A percentile compares a stretch with the other conserved stretches of the same genome.
phyloP scores from a whole-genome alignment of 1,140 invertebrate genomes.

The Drosophila albomicans region DNA sequence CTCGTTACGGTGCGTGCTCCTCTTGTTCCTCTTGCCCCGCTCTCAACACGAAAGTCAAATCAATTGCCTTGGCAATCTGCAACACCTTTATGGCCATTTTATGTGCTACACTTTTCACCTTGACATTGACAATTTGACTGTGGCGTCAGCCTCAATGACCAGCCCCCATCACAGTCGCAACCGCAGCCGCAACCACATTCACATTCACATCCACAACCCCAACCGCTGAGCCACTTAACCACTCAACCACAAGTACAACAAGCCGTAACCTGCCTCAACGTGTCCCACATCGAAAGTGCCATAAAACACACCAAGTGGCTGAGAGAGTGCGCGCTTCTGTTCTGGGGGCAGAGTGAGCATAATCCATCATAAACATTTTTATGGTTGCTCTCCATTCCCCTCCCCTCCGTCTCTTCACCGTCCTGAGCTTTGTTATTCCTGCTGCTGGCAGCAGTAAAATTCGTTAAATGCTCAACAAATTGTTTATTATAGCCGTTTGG shows the following conservation, averaged over 20 bases:
- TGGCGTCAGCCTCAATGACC: constrained; percentile 53
- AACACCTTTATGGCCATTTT: constrained; percentile 77
- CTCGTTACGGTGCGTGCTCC: constrained; percentile 47
- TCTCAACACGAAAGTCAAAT: constrained; percentile 52
- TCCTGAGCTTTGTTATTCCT: constrained; percentile 46
- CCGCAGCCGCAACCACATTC: constrained; percentile 1
- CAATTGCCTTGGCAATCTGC: constrained; percentile 67
- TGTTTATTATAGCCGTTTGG: constrained; percentile 81
- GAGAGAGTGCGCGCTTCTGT: constrained; percentile 32
- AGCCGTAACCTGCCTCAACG: constrained; percentile 70
- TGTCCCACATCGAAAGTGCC: constrained; percentile 76
- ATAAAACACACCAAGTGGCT: constrained; percentile 75
- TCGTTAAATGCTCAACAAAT: constrained; percentile 82
- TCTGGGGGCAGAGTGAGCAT: constrained; percentile 55
- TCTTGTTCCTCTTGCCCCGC: neutral
- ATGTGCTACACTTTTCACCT: constrained; percentile 80
- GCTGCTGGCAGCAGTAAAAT: constrained; percentile 77
- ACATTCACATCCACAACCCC: constrained; percentile 28
- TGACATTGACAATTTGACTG: constrained; percentile 70
- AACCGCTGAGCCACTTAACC: constrained; percentile 16
- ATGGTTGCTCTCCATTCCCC: constrained; percentile 71
- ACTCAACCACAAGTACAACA: constrained; percentile 33
- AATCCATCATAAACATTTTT: constrained; percentile 84
- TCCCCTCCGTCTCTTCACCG: neutral
- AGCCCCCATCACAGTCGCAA: constrained; percentile 26